phyloP scores from a whole-genome alignment of 2,113 vertebrate species.

The Prionailurus viverrinus region DNA sequence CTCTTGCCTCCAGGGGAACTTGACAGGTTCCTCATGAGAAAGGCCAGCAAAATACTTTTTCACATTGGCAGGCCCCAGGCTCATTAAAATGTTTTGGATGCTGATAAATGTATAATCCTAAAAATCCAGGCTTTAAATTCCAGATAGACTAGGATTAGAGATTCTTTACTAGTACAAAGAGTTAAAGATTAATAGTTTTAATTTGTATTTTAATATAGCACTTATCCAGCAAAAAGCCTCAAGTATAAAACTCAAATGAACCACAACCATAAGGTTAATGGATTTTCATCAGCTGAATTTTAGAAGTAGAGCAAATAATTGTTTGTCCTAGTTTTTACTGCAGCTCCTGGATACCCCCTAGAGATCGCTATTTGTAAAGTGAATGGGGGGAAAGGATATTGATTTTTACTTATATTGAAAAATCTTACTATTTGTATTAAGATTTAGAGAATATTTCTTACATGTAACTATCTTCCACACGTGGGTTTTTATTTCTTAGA shows the following conservation, averaged over 20 bases:
- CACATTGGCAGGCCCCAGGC: conserved; percentile 11
- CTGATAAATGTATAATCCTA: conserved; percentile 70
- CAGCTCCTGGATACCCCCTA: conserved; percentile 84
- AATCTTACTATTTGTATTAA: conserved; percentile 79
- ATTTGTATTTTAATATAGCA: conserved; percentile 89
- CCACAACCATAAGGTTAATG: conserved; percentile 88
- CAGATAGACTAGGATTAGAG: conserved; percentile 70
- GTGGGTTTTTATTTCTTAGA: neutral
- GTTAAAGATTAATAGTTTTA: conserved; percentile 90
- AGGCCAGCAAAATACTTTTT: neutral
- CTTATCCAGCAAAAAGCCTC: conserved; percentile 87
- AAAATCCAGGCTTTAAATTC: conserved; percentile 78
- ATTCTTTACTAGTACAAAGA: conserved; percentile 84
- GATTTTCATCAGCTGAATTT: conserved; percentile 90
- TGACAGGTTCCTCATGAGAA: neutral
- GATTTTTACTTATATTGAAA: conserved; percentile 84
- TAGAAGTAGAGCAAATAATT: conserved; percentile 89
- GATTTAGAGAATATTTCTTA: neutral
- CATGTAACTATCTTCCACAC: neutral
- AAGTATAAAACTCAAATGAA: conserved; percentile 88
- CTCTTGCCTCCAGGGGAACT: neutral
- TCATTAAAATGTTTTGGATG: conserved; percentile 49
- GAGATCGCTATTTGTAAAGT: conserved; percentile 75
- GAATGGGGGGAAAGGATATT: conserved; percentile 71
- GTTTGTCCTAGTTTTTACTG: conserved; percentile 84